phyloP scores from a whole-genome alignment of 2,888 invertebrate genomes.

The Nephrotoma appendiculata region DNA sequence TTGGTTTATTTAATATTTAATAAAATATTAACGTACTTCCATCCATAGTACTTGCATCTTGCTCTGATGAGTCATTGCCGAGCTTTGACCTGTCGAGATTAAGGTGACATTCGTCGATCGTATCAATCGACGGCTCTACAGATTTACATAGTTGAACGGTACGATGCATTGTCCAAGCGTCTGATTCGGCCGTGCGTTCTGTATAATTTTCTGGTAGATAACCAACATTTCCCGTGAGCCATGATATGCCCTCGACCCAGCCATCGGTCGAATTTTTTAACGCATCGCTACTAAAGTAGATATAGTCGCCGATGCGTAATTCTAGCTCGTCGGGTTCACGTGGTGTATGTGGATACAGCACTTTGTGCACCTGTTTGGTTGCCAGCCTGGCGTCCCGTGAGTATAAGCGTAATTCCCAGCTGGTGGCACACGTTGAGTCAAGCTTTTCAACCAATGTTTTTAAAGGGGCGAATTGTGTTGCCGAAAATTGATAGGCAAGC shows the following conservation, averaged over 20 bases:
- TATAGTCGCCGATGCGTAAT: slow-evolving; percentile 70
- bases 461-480: slow-evolving; percentile 51
- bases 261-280: slow-evolving; percentile 62
- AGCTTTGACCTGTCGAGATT: background rate
- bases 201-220: slow-evolving; percentile 72
- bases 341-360: slow-evolving; percentile 61
- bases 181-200: slow-evolving; percentile 71
- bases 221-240: slow-evolving; percentile 60
- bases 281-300: slow-evolving; percentile 65
- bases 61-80: background rate
- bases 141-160: slow-evolving; percentile 41
- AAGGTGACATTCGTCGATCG: slow-evolving; percentile 26
- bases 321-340: slow-evolving; percentile 73
- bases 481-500: slow-evolving; percentile 75
- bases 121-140: slow-evolving; percentile 27
- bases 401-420: slow-evolving; percentile 78
- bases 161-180: slow-evolving; percentile 81
- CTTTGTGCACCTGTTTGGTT: slow-evolving; percentile 62
- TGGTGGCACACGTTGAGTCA: slow-evolving; percentile 46
- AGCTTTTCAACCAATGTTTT: slow-evolving; percentile 60
- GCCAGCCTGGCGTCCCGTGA: slow-evolving; percentile 67
- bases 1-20: background rate
- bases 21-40: background rate
- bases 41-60: background rate
- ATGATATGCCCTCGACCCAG: slow-evolving; percentile 76